Conservation (phyloP, 37 sponge, comb jelly and placozoan species). For the Hormiphora californensis region DNA sequence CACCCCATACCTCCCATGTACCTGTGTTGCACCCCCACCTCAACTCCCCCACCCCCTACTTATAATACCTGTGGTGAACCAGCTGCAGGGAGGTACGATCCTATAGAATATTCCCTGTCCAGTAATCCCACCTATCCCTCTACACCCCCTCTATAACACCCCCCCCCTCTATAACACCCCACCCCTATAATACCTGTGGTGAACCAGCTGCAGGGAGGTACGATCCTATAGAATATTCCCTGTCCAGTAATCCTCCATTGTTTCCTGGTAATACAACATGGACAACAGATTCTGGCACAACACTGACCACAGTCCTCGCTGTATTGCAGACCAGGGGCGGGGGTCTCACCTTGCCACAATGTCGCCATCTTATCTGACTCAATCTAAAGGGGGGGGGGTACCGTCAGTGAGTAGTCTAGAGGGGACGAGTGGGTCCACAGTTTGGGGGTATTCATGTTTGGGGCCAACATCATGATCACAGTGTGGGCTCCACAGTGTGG, state of each 20-base stretch:
- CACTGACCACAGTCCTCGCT: slow-evolving; percentile 50
- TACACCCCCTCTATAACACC: too few relatives aligned
- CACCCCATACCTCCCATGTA: too few relatives aligned
- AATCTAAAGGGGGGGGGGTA: too few relatives aligned
- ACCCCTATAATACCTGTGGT: background rate
- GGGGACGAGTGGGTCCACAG: too few relatives aligned
- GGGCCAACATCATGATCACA: too few relatives aligned
- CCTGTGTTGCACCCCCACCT: too few relatives aligned
- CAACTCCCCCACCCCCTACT: too few relatives aligned
- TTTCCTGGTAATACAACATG: slow-evolving; percentile 43
- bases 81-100: slow-evolving; percentile 36
- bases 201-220: slow-evolving; percentile 40
- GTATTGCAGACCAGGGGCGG: slow-evolving; percentile 17
- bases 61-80: slow-evolving; percentile 6
- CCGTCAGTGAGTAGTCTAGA: too few relatives aligned
- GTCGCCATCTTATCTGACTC: slow-evolving; percentile 25
- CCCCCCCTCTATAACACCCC: background rate
- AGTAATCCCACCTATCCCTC: too few relatives aligned
- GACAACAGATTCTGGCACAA: background rate
- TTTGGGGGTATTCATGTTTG: too few relatives aligned
- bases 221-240: slow-evolving; percentile 34
- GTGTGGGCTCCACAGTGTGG: too few relatives aligned
- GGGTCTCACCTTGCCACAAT: slow-evolving; percentile 25
- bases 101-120: slow-evolving; percentile 50
- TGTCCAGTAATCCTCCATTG: slow-evolving; percentile 24